A percentile compares a stretch with the other conserved stretches of the same genome.
phyloP scores from a whole-genome alignment of 2,113 vertebrate species.

The Columba janthina region DNA sequence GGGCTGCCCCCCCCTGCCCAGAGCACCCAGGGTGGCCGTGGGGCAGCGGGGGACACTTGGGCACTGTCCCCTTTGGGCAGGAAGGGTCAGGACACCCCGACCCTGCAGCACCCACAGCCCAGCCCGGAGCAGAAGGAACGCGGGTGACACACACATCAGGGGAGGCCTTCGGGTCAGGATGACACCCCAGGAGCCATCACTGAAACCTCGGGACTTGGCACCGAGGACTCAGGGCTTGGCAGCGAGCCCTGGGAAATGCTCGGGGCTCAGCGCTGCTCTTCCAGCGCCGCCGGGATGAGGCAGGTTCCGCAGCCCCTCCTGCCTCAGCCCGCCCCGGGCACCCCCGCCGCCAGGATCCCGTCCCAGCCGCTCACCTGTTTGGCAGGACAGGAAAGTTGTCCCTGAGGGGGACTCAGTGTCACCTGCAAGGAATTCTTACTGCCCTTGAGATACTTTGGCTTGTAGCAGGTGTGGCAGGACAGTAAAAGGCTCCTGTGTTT shows the following conservation, averaged over 20 bases:
- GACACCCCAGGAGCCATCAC: background rate
- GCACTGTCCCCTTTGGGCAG: background rate
- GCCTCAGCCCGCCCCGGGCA: too few relatives aligned
- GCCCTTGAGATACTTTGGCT: background rate
- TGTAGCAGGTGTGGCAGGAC: background rate
- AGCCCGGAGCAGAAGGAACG: rapidly evolving
- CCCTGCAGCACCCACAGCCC: background rate
- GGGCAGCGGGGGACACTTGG: background rate
- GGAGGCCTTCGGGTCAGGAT: rapidly evolving
- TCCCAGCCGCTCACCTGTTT: background rate
- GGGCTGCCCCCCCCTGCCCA: background rate
- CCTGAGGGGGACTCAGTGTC: background rate
- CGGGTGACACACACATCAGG: rapidly evolving
- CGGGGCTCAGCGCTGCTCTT: background rate
- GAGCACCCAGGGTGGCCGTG: background rate
- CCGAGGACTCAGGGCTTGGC: background rate
- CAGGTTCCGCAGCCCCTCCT: background rate
- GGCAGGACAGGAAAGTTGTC: rapidly evolving
- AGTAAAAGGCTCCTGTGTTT: background rate
- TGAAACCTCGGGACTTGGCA: background rate
- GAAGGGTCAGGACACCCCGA: background rate
- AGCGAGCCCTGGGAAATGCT: background rate
- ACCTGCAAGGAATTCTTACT: background rate
- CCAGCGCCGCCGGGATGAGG: background rate
- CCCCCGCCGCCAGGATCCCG: rapidly evolving